Percentiles rank a stretch among this genome's conserved stretches.
phyloP scores from a whole-genome alignment of 1,140 invertebrate species.

The Lepidurus packardi region DNA sequence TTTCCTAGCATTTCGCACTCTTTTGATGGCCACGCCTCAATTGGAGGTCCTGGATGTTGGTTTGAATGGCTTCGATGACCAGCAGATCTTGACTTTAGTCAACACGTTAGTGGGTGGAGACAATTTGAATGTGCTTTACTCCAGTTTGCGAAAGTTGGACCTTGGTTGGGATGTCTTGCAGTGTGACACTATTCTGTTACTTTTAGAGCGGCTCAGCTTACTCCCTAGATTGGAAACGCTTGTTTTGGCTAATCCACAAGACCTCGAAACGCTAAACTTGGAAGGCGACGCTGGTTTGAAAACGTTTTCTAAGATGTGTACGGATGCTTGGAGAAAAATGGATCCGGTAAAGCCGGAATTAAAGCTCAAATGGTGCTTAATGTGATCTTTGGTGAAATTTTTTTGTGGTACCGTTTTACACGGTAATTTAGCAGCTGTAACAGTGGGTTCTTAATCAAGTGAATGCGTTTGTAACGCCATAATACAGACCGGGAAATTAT shows the following conservation, averaged over 20 bases:
- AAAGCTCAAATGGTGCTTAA: conserved; percentile 19
- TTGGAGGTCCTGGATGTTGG: conserved; percentile 28
- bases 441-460: too few species aligned
- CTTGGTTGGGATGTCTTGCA: not conserved
- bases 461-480: too few species aligned
- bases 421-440: too few species aligned
- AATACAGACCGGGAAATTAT: too few species aligned
- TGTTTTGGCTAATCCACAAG: not conserved
- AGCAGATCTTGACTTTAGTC: conserved; percentile 11
- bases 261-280: not conserved
- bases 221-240: not conserved
- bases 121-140: not conserved
- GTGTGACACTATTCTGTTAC: not conserved
- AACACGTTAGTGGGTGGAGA: not conserved
- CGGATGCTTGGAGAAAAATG: not conserved
- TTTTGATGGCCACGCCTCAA: not conserved
- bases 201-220: not conserved
- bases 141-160: not conserved
- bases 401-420: too few species aligned
- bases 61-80: conserved; percentile 31
- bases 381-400: not conserved
- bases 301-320: not conserved
- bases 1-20: not conserved
- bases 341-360: not conserved
- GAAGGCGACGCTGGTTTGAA: not conserved